These are phyloP conservation scores for Drosophila tristis DNA, from an alignment of 1,140 invertebrate species.

Conservation along the genomic window DNA sequence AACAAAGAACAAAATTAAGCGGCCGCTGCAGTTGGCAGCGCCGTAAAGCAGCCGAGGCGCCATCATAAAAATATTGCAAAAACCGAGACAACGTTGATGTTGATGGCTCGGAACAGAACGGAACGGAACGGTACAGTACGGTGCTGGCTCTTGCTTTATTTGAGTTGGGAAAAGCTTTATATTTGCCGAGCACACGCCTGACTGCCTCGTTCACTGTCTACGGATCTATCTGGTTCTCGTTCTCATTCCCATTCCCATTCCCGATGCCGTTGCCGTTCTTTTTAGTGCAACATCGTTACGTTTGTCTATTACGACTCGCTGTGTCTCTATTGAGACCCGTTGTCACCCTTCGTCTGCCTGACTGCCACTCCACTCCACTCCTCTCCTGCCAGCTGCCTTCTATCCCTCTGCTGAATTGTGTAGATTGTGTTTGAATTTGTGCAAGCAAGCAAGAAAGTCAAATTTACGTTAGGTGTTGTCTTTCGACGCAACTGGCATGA, in stretches of 20 bases:
- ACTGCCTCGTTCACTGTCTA: slow-evolving; percentile 37
- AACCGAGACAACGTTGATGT: slow-evolving; percentile 61
- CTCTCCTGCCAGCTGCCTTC: background rate
- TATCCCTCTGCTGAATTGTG: slow-evolving; percentile 41
- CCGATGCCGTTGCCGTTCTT: slow-evolving; percentile 16
- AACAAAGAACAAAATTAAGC: slow-evolving; percentile 80
- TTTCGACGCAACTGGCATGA: background rate
- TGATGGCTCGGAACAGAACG: slow-evolving; percentile 39
- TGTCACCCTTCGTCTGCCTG: slow-evolving; percentile 20
- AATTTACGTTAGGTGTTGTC: slow-evolving; percentile 59
- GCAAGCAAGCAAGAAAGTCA: slow-evolving; percentile 74
- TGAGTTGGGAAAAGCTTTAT: slow-evolving; percentile 51
- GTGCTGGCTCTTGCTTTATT: slow-evolving; percentile 48
- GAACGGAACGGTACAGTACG: too few relatives aligned
- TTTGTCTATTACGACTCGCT: slow-evolving; percentile 71
- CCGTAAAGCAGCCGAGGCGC: slow-evolving; percentile 73
- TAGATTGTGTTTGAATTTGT: slow-evolving; percentile 68
- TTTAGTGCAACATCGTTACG: slow-evolving; percentile 72
- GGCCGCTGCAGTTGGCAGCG: slow-evolving; percentile 66
- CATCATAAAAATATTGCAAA: slow-evolving; percentile 79
- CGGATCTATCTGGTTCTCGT: slow-evolving; percentile 20
- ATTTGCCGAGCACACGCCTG: slow-evolving; percentile 60
- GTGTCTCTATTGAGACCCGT: slow-evolving; percentile 61
- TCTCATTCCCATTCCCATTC: background rate
- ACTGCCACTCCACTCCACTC: background rate